Evolutionary conservation across 1,140 invertebrate species (phyloP).

Genomic region (Samia ricini): DNA sequence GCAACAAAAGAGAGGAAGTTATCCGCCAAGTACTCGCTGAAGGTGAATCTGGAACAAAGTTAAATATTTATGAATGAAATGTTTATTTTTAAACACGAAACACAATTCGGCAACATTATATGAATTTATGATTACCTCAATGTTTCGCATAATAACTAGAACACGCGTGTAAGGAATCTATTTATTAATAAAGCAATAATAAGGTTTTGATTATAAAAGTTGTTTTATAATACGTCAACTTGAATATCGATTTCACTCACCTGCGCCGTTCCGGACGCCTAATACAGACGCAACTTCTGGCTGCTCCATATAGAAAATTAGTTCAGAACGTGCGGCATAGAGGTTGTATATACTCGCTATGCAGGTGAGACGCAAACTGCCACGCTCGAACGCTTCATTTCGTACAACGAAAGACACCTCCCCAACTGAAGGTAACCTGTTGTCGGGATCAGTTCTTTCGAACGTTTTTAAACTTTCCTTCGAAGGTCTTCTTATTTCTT

Average conservation of each 20-base stretch:
- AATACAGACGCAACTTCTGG: constrained; percentile 83
- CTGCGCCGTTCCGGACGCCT: constrained; percentile 69
- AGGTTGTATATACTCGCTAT: constrained; percentile 82
- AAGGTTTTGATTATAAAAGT: not conserved
- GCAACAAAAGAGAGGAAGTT: constrained; percentile 24
- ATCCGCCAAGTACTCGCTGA: constrained; percentile 28
- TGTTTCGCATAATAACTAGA: not conserved
- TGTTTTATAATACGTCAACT: constrained; percentile 3
- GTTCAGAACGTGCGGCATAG: constrained; percentile 78
- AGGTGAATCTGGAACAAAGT: constrained; percentile 36
- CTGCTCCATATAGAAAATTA: constrained; percentile 82
- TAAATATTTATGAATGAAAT: constrained; percentile 4
- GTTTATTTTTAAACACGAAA: not conserved
- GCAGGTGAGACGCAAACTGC: constrained; percentile 81
- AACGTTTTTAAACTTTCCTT: constrained; percentile 61
- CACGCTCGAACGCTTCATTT: constrained; percentile 78
- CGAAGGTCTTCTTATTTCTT: constrained; percentile 61
- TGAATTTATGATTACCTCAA: not conserved
- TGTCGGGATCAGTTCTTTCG: constrained; percentile 65
- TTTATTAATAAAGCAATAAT: too few relatives aligned
- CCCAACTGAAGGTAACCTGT: constrained; percentile 60
- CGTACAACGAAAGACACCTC: constrained; percentile 78
- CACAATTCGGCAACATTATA: not conserved
- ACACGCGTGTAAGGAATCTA: not conserved
- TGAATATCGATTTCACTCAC: constrained; percentile 45